A percentile compares a stretch with the other conserved stretches of the same genome.
Conservation (phyloP, 1,140 invertebrate genomes). For the Melipona quadrifasciata region DNA sequence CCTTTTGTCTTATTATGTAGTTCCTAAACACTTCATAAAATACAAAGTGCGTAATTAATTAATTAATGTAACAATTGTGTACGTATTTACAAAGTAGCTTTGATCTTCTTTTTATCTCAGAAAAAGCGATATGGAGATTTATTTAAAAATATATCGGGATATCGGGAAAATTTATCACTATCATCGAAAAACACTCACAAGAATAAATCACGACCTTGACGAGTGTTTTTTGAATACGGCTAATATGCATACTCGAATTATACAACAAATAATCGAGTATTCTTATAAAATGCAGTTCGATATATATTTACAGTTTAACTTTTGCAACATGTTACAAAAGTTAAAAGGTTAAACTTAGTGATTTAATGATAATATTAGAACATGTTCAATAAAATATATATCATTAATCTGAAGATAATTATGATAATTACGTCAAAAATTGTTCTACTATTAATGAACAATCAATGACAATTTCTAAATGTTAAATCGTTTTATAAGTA, state of each 20-base stretch:
- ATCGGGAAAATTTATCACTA: neutral
- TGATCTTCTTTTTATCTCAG: neutral
- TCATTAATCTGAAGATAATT: neutral
- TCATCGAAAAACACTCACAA: neutral
- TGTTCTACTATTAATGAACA: neutral
- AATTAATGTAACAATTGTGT: neutral
- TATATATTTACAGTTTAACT: neutral
- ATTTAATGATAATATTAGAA: neutral
- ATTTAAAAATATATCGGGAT: neutral
- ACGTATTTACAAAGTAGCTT: neutral
- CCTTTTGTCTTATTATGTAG: neutral
- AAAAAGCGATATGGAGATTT: neutral
- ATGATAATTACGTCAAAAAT: neutral
- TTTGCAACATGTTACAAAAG: neutral
- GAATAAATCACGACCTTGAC: neutral
- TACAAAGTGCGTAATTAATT: neutral
- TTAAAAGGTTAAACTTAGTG: neutral
- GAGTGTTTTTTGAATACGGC: neutral
- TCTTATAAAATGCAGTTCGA: neutral
- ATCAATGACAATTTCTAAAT: neutral
- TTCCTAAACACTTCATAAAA: neutral
- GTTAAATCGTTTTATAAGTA: neutral
- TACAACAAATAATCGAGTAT: neutral
- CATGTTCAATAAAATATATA: neutral
- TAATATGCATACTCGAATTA: neutral